Conservation (phyloP, 2,797 vertebrate genomes). For the Acrossocheilus fasciatus region DNA sequence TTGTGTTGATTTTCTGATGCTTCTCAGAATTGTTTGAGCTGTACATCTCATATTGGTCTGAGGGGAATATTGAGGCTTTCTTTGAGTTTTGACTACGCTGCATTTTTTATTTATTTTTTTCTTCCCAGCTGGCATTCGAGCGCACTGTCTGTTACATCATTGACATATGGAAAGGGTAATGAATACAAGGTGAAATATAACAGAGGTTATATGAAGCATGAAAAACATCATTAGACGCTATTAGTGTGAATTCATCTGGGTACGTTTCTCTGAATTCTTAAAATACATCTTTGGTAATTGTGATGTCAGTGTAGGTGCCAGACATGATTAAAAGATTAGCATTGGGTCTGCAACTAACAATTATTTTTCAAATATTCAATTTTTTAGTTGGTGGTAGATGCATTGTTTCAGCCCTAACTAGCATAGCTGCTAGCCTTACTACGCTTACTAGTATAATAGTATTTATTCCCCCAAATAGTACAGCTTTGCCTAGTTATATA, state of each 20-base stretch:
- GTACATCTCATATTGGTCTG: background rate
- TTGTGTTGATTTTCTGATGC: conserved; percentile 21
- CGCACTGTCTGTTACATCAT: conserved; percentile 1
- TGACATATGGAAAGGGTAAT: conserved; percentile 32
- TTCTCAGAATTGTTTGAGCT: background rate
- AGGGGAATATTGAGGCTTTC: background rate
- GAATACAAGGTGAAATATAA: conserved; percentile 32
- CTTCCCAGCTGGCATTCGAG: background rate
- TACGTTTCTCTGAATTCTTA: conserved; percentile 13
- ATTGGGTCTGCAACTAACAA: background rate
- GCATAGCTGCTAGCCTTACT: background rate
- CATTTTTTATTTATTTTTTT: background rate
- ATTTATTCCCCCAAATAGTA: background rate
- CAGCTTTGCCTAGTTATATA: background rate
- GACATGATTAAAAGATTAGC: background rate
- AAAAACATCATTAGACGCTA: conserved; percentile 18
- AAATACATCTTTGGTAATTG: background rate
- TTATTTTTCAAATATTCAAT: background rate
- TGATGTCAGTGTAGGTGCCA: background rate
- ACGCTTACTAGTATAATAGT: background rate
- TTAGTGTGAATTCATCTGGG: conserved; percentile 17
- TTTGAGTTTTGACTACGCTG: conserved; percentile 18
- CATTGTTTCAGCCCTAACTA: background rate
- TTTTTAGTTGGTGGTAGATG: background rate
- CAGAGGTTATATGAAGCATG: conserved; percentile 28